Percentiles rank a stretch among this genome's conserved stretches.
phyloP scores from a whole-genome alignment of 2,888 invertebrate genomes.

The Lumbricus terrestris region DNA sequence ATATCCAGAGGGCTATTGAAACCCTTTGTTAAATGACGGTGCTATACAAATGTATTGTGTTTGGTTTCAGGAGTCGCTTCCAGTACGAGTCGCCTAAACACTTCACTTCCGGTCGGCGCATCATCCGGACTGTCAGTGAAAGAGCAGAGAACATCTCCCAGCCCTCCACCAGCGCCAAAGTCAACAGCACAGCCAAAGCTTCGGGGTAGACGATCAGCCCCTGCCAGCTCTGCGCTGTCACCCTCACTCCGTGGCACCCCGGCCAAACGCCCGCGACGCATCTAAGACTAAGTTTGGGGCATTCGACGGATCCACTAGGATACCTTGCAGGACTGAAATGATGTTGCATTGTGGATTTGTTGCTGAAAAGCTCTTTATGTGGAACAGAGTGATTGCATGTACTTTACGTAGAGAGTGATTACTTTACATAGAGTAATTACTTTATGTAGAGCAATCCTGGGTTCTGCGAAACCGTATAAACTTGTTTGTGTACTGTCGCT shows the following conservation, averaged over 20 bases:
- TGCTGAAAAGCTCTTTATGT: background rate
- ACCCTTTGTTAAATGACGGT: background rate
- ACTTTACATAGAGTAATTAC: background rate
- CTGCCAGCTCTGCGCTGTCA: background rate
- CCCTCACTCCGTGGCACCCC: background rate
- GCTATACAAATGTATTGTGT: background rate
- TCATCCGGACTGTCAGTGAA: background rate
- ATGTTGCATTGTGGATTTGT: background rate
- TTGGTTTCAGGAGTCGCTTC: background rate
- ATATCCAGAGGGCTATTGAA: background rate
- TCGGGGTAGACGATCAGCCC: background rate
- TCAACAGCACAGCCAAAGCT: background rate
- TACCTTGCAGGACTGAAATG: background rate
- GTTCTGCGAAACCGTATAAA: background rate
- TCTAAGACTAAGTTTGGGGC: background rate
- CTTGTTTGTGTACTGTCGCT: background rate
- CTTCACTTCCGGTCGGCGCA: background rate
- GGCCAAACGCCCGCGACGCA: background rate
- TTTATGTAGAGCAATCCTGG: background rate
- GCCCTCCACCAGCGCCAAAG: background rate
- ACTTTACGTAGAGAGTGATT: background rate
- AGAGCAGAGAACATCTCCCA: background rate
- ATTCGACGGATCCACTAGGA: background rate
- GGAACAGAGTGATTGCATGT: background rate
- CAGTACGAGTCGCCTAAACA: background rate